A percentile compares a stretch with the other conserved stretches of the same genome.
phyloP scores from a whole-genome alignment of 2,797 vertebrate species.

The Zalophus californianus region DNA sequence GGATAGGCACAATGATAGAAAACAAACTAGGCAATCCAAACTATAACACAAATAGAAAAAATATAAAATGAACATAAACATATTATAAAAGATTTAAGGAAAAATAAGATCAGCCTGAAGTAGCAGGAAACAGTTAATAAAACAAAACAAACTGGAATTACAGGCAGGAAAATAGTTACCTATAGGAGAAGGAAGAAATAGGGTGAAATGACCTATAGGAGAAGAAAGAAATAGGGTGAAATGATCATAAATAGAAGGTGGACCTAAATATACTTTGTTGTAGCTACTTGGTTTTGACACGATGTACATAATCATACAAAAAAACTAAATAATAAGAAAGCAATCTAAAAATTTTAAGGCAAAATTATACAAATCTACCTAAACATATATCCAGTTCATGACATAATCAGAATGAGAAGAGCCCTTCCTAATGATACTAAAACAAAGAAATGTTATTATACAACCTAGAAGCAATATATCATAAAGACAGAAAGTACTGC shows the following conservation, averaged over 20 bases:
- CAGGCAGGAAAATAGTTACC: background rate
- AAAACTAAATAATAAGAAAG: background rate
- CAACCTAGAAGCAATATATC: background rate
- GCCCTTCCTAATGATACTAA: background rate
- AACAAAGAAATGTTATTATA: background rate
- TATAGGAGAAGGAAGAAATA: background rate
- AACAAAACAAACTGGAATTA: background rate
- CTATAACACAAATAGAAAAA: background rate
- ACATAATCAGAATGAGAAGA: background rate
- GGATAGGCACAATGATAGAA: background rate
- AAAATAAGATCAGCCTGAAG: background rate
- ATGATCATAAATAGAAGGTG: background rate
- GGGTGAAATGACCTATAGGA: background rate
- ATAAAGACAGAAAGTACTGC: background rate
- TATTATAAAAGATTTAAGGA: background rate
- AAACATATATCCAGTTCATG: background rate
- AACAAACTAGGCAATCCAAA: background rate
- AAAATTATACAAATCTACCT: background rate
- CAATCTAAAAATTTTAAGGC: background rate
- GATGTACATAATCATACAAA: background rate
- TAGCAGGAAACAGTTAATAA: background rate
- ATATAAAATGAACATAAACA: background rate
- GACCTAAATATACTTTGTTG: background rate
- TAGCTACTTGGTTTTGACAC: background rate
- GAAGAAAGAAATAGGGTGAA: background rate